These are phyloP conservation scores for Thamnophis elegans DNA, from an alignment of 2,797 vertebrate genomes.

Conservation along the genomic window DNA sequence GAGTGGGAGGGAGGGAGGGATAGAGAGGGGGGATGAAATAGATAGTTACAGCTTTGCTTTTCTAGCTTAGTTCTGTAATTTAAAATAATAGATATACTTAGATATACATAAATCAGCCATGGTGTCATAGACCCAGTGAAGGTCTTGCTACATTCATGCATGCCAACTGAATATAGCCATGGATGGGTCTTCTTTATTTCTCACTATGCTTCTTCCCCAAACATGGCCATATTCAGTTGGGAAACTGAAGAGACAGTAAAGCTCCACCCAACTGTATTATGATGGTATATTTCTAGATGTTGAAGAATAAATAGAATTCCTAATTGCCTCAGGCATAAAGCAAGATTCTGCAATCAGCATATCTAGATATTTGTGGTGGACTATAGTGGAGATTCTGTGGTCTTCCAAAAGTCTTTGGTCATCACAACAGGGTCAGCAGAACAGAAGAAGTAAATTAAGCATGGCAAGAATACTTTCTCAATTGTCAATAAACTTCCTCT, in stretches of 20 bases:
- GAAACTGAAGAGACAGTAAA: neutral
- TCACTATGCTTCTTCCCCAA: neutral
- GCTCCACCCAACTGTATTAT: neutral
- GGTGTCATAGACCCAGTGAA: neutral
- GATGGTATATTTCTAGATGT: neutral
- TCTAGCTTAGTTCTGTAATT: neutral
- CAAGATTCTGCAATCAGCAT: neutral
- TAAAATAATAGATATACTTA: neutral
- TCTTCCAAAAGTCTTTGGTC: neutral
- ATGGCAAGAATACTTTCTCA: neutral
- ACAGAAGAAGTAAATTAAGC: neutral
- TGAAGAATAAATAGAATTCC: neutral
- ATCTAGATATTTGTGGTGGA: neutral
- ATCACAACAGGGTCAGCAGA: neutral
- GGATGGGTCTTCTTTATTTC: neutral
- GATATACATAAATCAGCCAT: neutral
- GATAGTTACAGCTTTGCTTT: neutral
- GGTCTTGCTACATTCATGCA: neutral
- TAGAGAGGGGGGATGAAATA: neutral
- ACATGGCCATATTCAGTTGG: neutral
- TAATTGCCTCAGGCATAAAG: neutral
- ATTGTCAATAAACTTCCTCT: neutral
- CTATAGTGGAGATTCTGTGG: neutral
- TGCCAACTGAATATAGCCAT: neutral
- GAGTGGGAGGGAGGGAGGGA: neutral